Evolutionary conservation across 1,140 invertebrate species (phyloP), one percentile per base, ranked within the genome.

Genomic region (Oryctes rhinoceros): DNA sequence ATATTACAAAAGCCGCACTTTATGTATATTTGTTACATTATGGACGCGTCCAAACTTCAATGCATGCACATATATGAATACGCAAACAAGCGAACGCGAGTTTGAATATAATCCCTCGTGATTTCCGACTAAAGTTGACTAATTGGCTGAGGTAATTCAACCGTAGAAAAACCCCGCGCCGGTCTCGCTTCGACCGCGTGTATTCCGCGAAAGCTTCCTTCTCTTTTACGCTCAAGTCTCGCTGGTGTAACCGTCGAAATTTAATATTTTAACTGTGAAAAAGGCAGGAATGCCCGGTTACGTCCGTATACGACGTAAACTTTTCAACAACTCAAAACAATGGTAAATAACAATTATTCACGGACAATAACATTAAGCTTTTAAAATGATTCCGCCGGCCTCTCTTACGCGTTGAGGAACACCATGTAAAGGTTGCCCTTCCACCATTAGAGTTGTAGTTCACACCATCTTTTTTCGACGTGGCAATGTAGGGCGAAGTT

Each of bases 311-410:
- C 53, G n/a, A 59, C 65, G 65, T 10, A 71, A 71, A 71, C 65
- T 71, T 71, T 71, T 20, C 65, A 30, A 10, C 65, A 71, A 71
- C 65, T 35, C 18, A 71, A 71, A 71, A 71, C 65, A 71, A 71
- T 71, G 65, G 24, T 71, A 71, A 71, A 71, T 71, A 71, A 71
- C 65, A 71, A 71, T 71, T 71, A 71, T 71, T 71, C 65, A 24
- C 65, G 65, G 65, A 37, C 65, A 30, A 71, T 71, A 71, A 71
- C 65, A 71, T 71, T 71, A 71, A 71, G 65, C 65, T 71, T 71
- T 71, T 35, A 71, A 35, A 71, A 71, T 71, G 20, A 71, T 71
- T 37, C 65, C 24, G 18, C 24, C 53, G 15, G n/a, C 18, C 53
- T 59, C 53, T 59, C 18, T 18, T 59, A 59, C 53, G 18, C 5